A percentile compares a stretch with the other conserved stretches of the same genome.
phyloP scores from a whole-genome alignment of 2,797 vertebrate species.

The Onychomys torridus region DNA sequence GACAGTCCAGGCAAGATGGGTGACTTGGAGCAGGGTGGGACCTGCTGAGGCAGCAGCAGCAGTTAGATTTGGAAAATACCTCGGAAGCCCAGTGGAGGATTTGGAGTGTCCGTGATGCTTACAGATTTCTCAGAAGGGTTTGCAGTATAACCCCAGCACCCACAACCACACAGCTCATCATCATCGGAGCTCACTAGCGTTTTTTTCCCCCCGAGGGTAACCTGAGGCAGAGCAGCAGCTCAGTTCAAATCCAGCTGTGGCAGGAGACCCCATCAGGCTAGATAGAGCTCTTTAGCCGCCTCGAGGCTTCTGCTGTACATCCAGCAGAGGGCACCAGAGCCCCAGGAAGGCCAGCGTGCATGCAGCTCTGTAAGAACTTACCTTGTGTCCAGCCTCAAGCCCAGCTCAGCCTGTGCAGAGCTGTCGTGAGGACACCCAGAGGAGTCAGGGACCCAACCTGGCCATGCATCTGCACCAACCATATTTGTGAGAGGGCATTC shows the following conservation, averaged over 20 bases:
- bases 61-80: neutral
- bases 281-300: neutral
- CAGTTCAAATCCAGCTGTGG: neutral
- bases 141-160: accelerated
- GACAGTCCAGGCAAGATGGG: neutral
- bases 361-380: accelerated
- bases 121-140: neutral
- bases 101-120: neutral
- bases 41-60: neutral
- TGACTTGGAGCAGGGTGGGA: neutral
- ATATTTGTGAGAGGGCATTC: neutral
- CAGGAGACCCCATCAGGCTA: neutral
- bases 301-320: accelerated
- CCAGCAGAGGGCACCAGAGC: constrained; percentile 76
- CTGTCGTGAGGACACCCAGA: neutral
- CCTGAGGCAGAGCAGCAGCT: neutral
- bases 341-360: neutral
- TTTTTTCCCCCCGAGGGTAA: neutral
- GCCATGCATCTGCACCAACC: neutral
- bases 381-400: neutral
- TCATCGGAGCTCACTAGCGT: neutral
- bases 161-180: neutral
- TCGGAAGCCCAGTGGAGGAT: neutral
- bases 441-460: too few relatives aligned
- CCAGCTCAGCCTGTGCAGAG: neutral